Base-by-base conservation (phyloP, 2,113 vertebrate genomes). In the Muntiacus muntjak region DNA sequence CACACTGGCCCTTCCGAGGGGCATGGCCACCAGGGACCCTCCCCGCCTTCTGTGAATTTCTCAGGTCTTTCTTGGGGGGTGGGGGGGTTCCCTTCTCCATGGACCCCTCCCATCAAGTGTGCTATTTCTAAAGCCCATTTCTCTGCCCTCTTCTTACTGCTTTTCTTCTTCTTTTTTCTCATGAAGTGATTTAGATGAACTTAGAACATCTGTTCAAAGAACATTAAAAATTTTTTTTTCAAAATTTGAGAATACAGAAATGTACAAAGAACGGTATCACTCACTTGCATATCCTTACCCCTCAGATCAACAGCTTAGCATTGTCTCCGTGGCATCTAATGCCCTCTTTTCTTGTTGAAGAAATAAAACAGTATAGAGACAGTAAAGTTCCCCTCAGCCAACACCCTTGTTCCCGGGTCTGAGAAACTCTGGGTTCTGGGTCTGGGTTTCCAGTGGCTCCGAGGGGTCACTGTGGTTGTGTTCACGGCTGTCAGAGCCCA, bases 131-230 rank as follows among this genome's bases (percentile, higher is more conserved):
- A 97, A 64, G 13, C 33, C 45, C 40, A 1, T 1, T 45, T 83
- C 45, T 71, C 79, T n/a, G 40, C 45, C 26, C 33, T 83, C 28
- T 40, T 60, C 55, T 89, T 28, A 58, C 16, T 47, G 11, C 5
- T 54, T 81, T 43, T 45, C 64, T 82, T 64, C 28, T 71, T 40
- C 36, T 40, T 91, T 47, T 28, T 52, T 84, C 21, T 76, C 23
- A 67, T 30, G 25, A 89, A 50, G 17, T 45, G 67, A 47, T 91
- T 95, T 94, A 97, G 47, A 82, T 90, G 58, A 88, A 95, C 33
- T 74, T 54, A 91, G 81, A 92, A 96, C 88, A 62, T 91, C 64
- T 97, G 76, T 87, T 97, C 74, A 94, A 88, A 89, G 89, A 90
- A 16, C 57, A 88, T 76, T 97, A 93, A 79, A 13, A 36, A 6